Evolutionary conservation across 2,888 invertebrate genomes (phyloP), one percentile per base, ranked within the genome.

Genomic region (Synergus japonicus): DNA sequence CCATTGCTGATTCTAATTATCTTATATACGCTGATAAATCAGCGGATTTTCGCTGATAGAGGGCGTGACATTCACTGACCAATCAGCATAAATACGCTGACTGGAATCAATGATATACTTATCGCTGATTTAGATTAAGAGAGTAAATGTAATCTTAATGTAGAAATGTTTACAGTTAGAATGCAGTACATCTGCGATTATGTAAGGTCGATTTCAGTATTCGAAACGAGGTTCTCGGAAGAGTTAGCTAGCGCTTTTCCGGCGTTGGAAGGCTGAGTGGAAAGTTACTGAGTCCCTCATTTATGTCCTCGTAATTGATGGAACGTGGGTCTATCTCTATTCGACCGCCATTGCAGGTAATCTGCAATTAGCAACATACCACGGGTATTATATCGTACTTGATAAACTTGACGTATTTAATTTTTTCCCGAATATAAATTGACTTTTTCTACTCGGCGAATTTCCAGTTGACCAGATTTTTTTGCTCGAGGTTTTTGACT

Each of bases 271-370:
- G 60, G 60, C 12, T 60, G 22, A 22, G 46, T 13, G 46, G 46
- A 46, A 46, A 46, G 46, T 46, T 46, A 60, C 22, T 12, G 22
- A 60, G 60, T 60, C 60, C 46, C 60, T 60, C 60, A 10, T 22
- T 60, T 60, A 22, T 12, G 12, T 60, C 60, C 22, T 22, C 60
- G 60, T 60, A 60, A 60, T 60, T 60, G 60, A 60, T 60, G 60
- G 60, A 22, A 60, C 60, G 60, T 60, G 60, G 22, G 22, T 60
- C 60, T 60, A 60, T 60, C 60, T 22, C 4, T 22, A 60, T 60
- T 22, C 60, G 4, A 12, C 60, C 18, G 60, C 60, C 22, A 22
- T 22, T 60, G 60, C 22, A 60, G 60, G 60, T 60, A 60, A 60
- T 60, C 60, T 10, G 5, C 60, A 18, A 60, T 60, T 60, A 60